Base-by-base conservation (phyloP, 1,140 invertebrate genomes). In the Heliothis virescens region DNA sequence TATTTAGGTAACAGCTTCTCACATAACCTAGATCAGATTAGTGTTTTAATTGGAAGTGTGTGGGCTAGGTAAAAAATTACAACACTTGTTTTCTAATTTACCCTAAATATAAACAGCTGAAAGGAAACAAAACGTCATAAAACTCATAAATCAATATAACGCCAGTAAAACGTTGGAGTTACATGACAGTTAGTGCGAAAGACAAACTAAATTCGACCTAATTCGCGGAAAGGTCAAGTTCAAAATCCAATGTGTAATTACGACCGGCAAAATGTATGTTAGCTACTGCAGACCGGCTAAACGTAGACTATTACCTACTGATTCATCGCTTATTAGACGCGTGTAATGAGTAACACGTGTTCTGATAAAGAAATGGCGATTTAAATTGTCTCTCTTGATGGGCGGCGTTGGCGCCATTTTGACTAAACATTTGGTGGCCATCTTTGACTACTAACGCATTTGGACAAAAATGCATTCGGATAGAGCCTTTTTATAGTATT, bases 321-420 rank as follows among this genome's bases (percentile, higher is more conserved):
- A 48, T 67, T 67, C 41, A 48, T 67, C 63, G 63, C 9, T 48
- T 48, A 34, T 47, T 65, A 15, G 5, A 67, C 63, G 41, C 63
- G 63, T 65, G 63, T 71, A 71, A 71, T 53, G 18, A 71, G 21
- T 71, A 53, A 29, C 50, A 71, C 47, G 67, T 71, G 50, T 52
- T 65, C 15, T 13, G 18, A 50, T 41, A 3, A 63, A 26, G 21
- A 26, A 60, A 11, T n/a, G 34, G 5, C 9, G 34, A 41, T 9
- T 41, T 7, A 9, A 41, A 41, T 41, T 9, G 3, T 5, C 5
- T 41, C 34, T 41, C 34, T 5, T 62, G 2, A 29, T 34, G 59
- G 34, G 34, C 9, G 4, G 34, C 34, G 34, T 62, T 62, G 26
- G 21, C 59, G 13, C 13, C 11, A 62, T 29, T 29, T 26, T 29